A percentile compares a stretch with the other conserved stretches of the same genome.
These are phyloP conservation scores for Ischnura elegans DNA, from an alignment of 2,888 invertebrate genomes.

Conservation along the genomic window DNA sequence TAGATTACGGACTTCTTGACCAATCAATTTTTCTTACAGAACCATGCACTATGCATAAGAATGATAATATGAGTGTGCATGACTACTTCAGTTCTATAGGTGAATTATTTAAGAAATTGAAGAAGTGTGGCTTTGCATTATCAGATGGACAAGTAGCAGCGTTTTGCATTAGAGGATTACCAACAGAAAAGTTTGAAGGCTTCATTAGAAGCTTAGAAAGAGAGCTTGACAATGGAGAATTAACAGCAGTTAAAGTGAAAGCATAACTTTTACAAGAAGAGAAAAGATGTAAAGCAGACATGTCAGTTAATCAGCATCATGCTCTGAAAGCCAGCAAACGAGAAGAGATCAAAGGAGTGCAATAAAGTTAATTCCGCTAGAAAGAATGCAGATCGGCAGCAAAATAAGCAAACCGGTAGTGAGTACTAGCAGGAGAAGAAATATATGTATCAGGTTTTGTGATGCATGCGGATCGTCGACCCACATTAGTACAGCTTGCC, in stretches of 20 bases:
- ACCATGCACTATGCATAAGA: not conserved
- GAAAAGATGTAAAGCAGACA: not conserved
- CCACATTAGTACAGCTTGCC: not conserved
- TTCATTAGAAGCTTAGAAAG: not conserved
- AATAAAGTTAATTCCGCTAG: too few species aligned
- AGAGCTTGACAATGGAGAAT: not conserved
- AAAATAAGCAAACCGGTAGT: too few species aligned
- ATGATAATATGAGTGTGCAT: not conserved
- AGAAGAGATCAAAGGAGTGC: too few species aligned
- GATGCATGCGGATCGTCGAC: too few species aligned
- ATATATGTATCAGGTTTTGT: too few species aligned
- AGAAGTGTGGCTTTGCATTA: not conserved
- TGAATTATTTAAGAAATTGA: not conserved
- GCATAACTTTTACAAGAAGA: not conserved
- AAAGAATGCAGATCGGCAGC: too few species aligned
- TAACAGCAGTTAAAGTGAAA: not conserved
- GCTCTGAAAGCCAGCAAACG: not conserved
- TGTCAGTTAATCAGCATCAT: constrained; percentile 58
- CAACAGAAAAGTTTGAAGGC: not conserved
- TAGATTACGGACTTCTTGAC: not conserved
- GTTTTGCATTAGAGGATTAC: not conserved
- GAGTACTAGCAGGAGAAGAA: too few species aligned
- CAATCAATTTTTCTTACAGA: not conserved
- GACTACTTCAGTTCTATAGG: not conserved
- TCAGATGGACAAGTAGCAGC: not conserved